These are phyloP conservation scores for Trichosurus vulpecula DNA, from an alignment of 2,797 vertebrate species.

Conservation along the genomic window DNA sequence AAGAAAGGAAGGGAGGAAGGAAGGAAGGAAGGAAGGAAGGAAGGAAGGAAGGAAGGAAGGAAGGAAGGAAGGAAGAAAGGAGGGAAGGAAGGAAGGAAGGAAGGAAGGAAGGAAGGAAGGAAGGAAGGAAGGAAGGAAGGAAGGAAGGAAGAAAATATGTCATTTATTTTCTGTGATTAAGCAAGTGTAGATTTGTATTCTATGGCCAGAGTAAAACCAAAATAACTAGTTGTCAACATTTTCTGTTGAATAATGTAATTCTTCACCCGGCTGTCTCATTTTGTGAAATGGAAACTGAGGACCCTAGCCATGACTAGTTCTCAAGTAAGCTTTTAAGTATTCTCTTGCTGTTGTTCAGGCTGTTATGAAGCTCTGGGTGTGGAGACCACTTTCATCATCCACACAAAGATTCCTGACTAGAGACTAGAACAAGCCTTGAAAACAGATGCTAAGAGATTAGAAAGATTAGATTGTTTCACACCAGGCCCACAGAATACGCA, in stretches of 20 bases:
- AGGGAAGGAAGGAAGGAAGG: no score
- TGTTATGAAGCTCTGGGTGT: conserved; percentile 24
- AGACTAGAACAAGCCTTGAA: neutral
- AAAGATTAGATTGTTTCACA: neutral
- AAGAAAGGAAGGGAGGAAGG: no score
- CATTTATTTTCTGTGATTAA: conserved; percentile 13
- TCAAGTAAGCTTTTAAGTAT: conserved; percentile 33
- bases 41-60: no score
- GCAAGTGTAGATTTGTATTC: conserved; percentile 21
- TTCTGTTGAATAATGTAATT: conserved; percentile 21
- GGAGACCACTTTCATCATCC: conserved; percentile 34
- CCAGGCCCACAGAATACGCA: conserved; percentile 9
- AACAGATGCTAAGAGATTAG: neutral
- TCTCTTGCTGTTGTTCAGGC: neutral
- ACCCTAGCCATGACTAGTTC: conserved; percentile 11
- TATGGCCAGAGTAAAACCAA: neutral
- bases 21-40: no score
- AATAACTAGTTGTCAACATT: conserved; percentile 22
- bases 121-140: no score
- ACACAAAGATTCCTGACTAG: conserved; percentile 27
- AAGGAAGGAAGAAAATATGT: neutral
- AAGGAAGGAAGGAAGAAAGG: no score
- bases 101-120: no score
- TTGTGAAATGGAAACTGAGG: neutral
- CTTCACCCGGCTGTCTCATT: neutral